Conservation (phyloP, 1,140 invertebrate species). For the Epicauta chinensis region DNA sequence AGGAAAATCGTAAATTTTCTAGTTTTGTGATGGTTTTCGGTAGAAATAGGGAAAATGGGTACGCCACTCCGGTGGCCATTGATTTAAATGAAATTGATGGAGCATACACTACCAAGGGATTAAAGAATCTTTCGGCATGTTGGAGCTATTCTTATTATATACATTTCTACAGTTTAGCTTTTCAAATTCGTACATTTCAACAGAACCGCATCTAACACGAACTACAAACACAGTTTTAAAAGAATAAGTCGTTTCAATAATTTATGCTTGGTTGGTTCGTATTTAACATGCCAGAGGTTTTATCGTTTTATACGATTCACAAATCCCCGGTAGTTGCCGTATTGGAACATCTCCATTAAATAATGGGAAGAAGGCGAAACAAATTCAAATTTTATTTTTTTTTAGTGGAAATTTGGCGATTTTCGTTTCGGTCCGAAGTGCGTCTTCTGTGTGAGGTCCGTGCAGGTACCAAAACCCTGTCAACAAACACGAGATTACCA, state of each 20-base stretch:
- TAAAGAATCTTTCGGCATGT: slow-evolving; percentile 14
- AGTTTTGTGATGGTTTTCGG: background rate
- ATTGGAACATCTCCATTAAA: too few species aligned
- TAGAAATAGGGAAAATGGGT: slow-evolving; percentile 2
- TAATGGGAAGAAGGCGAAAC: too few species aligned
- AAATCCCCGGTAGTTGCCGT: too few species aligned
- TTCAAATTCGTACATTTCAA: slow-evolving; percentile 9
- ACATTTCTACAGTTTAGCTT: slow-evolving; percentile 3
- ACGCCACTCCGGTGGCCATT: slow-evolving; percentile 6
- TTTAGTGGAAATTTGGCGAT: too few species aligned
- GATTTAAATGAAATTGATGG: slow-evolving; percentile 16
- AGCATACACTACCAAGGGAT: slow-evolving; percentile 8
- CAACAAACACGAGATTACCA: slow-evolving; percentile 40
- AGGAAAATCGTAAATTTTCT: too few species aligned
- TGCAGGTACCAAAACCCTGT: slow-evolving; percentile 30
- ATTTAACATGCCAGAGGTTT: too few species aligned
- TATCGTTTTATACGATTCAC: too few species aligned
- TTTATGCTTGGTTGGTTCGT: too few species aligned
- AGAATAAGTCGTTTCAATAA: too few species aligned
- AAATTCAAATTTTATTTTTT: too few species aligned
- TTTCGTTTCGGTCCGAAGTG: slow-evolving; percentile 15
- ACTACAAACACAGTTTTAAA: slow-evolving; percentile 8
- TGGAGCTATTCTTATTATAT: slow-evolving; percentile 5
- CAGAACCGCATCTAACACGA: slow-evolving; percentile 15
- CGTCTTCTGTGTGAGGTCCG: slow-evolving; percentile 33